phyloP scores from a whole-genome alignment of 1,140 invertebrate genomes.

The Ips nitidus region DNA sequence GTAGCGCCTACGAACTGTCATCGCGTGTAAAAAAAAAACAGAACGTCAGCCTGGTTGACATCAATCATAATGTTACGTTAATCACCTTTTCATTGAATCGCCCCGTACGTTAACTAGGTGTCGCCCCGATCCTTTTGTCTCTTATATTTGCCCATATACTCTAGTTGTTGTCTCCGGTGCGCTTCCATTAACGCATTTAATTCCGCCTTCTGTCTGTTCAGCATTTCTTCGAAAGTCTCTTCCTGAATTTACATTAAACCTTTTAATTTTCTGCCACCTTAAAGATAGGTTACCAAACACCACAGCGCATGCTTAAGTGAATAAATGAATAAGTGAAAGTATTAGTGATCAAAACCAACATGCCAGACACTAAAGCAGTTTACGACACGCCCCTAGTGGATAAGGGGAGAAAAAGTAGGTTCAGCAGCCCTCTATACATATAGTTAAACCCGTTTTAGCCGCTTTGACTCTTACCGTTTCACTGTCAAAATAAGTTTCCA shows the following conservation, averaged over 20 bases:
- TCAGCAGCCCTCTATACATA: too few species aligned
- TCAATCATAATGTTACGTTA: background rate
- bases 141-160: slow-evolving; percentile 49
- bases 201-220: slow-evolving; percentile 52
- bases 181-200: slow-evolving; percentile 52
- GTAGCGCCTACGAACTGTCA: background rate
- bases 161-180: slow-evolving; percentile 51
- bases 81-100: background rate
- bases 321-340: too few species aligned
- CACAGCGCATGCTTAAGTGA: too few species aligned
- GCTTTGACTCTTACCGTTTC: slow-evolving; percentile 46
- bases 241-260: slow-evolving; percentile 39
- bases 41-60: too few species aligned
- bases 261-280: too few species aligned
- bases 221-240: slow-evolving; percentile 53
- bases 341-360: too few species aligned
- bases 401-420: too few species aligned
- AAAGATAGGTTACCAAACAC: too few species aligned
- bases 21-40: background rate
- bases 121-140: slow-evolving; percentile 35
- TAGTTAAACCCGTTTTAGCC: too few species aligned
- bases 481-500: slow-evolving; percentile 50
- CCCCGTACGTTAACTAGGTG: slow-evolving; percentile 23
- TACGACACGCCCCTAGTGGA: too few species aligned
- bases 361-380: too few species aligned